Evolutionary conservation across 2,797 vertebrate species (phyloP), one percentile per base, ranked within the genome.

Genomic region (Chelidonichthys spinosus): DNA sequence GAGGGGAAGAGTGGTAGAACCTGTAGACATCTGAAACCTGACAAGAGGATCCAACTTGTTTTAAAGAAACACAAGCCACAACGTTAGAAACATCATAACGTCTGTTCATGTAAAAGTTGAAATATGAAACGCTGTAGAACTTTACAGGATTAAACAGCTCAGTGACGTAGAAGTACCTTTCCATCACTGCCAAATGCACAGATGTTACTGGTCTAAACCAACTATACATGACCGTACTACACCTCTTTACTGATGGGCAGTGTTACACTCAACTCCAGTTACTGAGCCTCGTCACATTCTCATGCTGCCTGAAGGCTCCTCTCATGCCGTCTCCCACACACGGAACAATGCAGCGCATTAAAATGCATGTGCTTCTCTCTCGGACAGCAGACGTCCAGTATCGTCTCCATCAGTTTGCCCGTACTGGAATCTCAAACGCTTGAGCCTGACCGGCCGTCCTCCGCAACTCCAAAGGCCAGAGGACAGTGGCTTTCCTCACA

Each of bases 401-500:
- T 85, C 89, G 84, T 90, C 84, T 89, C 84, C 70, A 58, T 81
- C 69, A 87, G 89, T 81, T 74, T 85, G 86, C 73, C 92, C 68
- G 49, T 76, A 52, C 85, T 89, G 93, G 94, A 95, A 96, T 95
- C 93, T 87, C 81, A 75, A 90, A 86, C 82, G 75, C 91, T 63
- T 66, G 83, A 25, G 25, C 72, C 83, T 72, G 70, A 79, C 69
- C 13, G 80, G 61, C 62, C 46, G 60, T 85, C 88, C 83, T 89
- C 85, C 85, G 56, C 92, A 67, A 55, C 88, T 87, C 84, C 71
- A 82, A 63, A 85, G 77, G 80, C 83, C 89, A 89, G 87, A 81
- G 85, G 90, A 95, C 95, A 95, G 92, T 88, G 92, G 81, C 46
- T 83, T 86, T 89, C 83, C 91, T 95, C 90, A 94, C 72, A 80